Base-by-base conservation (phyloP, 2,888 invertebrate species). In the Temnothorax rugatulus region DNA sequence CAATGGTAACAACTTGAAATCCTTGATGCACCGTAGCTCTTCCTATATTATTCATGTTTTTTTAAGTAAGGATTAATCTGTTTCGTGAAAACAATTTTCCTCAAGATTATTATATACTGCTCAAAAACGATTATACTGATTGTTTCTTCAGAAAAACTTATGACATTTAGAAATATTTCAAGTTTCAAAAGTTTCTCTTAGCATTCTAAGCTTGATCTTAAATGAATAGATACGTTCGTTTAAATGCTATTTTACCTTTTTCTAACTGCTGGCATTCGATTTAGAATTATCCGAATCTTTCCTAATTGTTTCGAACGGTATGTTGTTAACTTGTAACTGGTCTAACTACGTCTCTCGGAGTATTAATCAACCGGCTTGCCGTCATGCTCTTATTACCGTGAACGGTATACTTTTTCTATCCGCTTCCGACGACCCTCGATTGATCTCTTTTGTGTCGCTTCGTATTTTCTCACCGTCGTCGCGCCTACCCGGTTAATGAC, bases 371-470 rank as follows among this genome's bases (percentile, higher is more conserved):
- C 47, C 47, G 41, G 59, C 74, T 59, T 5, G 4, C 79, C 59
- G 79, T 79, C 79, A 47, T 59, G 79, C 74, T 79, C 79, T 79
- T 73, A 34, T 79, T 74, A 59, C 47, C 57, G 21, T 34, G 79
- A 79, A 79, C 79, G 73, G 44, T 79, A 59, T 54, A 44, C 59
- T 79, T 79, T 79, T 82, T 82, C 77, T 76, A 50, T 57, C 44
- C 79, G 50, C 41, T 63, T 76, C 50, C 38, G 38, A 75, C 50
- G 54, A 82, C 79, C 61, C 64, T 76, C 50, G 41, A 79, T 77
- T 77, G 77, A 79, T 82, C 75, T 76, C 76, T 86, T 81, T 74
- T 75, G 29, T 47, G 47, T 54, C 59, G 69, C 52, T 63, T 25
- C 63, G 66, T 76, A 71, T 69, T 82, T 66, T 74, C 77, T 82